Conservation (phyloP, 1,140 invertebrate genomes). For the Drosophila micromelanica region DNA sequence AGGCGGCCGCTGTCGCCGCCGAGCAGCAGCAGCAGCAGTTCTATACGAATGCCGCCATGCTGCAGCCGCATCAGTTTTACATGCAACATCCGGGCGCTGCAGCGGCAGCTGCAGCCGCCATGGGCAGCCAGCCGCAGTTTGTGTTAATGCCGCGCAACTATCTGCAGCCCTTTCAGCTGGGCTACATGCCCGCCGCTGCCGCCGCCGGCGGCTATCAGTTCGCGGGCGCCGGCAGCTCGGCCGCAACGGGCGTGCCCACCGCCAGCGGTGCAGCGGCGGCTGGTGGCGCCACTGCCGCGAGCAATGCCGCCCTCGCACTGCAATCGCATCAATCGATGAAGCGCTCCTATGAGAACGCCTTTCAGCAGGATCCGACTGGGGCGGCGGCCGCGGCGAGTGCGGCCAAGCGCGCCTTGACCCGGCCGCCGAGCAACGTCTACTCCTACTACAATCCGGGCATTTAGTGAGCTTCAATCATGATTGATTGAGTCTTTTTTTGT, state of each 20-base stretch:
- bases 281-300: constrained; percentile 40
- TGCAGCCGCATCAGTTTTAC: constrained; percentile 67
- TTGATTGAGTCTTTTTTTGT: constrained; percentile 4
- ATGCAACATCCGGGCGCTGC: constrained; percentile 64
- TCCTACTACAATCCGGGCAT: constrained; percentile 78
- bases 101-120: constrained; percentile 53
- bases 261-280: constrained; percentile 43
- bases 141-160: constrained; percentile 79
- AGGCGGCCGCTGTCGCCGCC: constrained; percentile 73
- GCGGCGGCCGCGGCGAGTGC: constrained; percentile 69
- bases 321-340: constrained; percentile 73
- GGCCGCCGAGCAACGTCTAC: constrained; percentile 60
- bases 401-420: constrained; percentile 73
- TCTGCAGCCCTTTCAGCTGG: constrained; percentile 75
- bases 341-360: constrained; percentile 81
- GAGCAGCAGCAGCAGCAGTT: constrained; percentile 74
- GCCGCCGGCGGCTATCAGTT: constrained; percentile 59
- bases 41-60: constrained; percentile 67
- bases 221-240: constrained; percentile 17
- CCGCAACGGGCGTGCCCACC: constrained; percentile 18
- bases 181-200: constrained; percentile 59
- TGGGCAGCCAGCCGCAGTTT: constrained; percentile 70
- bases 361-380: constrained; percentile 72
- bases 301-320: constrained; percentile 39
- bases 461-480: constrained; percentile 35